These are phyloP conservation scores for Amphiprion percula DNA, from an alignment of 2,113 vertebrate genomes.

Conservation along the genomic window DNA sequence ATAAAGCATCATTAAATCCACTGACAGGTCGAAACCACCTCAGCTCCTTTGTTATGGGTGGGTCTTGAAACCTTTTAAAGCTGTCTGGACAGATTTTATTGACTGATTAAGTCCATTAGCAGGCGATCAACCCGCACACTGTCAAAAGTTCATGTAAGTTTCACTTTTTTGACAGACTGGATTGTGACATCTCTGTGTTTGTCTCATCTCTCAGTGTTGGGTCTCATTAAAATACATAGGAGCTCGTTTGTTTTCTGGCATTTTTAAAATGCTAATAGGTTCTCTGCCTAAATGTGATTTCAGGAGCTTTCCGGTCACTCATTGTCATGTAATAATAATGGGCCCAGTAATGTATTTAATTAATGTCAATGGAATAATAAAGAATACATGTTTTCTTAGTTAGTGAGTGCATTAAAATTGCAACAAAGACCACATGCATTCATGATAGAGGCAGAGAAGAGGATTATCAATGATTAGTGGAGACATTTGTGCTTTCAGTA, in stretches of 20 bases:
- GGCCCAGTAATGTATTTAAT: conserved; percentile 40
- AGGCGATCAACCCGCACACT: conserved; percentile 16
- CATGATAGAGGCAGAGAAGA: conserved; percentile 3
- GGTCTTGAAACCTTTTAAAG: conserved; percentile 47
- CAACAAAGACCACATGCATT: conserved; percentile 29
- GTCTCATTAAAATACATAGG: conserved; percentile 28
- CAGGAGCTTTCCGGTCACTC: conserved; percentile 15
- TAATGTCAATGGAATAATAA: conserved; percentile 17
- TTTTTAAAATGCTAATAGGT: conserved; percentile 34
- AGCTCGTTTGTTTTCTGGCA: conserved; percentile 9
- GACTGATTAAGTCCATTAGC: conserved; percentile 64
- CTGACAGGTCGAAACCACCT: neutral
- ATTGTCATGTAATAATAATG: conserved; percentile 42
- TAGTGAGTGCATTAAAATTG: conserved; percentile 39
- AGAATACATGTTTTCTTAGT: conserved; percentile 26
- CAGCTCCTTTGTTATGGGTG: conserved; percentile 25
- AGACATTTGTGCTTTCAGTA: neutral
- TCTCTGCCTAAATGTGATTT: conserved; percentile 12
- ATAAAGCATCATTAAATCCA: conserved; percentile 14
- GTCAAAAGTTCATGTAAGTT: conserved; percentile 32
- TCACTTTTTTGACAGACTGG: conserved; percentile 18
- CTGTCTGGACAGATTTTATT: conserved; percentile 55
- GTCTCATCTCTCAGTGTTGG: conserved; percentile 23
- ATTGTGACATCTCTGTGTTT: conserved; percentile 31
- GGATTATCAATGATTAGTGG: neutral